Conservation (phyloP, 1,140 invertebrate genomes). For the Gryon sp. region DNA sequence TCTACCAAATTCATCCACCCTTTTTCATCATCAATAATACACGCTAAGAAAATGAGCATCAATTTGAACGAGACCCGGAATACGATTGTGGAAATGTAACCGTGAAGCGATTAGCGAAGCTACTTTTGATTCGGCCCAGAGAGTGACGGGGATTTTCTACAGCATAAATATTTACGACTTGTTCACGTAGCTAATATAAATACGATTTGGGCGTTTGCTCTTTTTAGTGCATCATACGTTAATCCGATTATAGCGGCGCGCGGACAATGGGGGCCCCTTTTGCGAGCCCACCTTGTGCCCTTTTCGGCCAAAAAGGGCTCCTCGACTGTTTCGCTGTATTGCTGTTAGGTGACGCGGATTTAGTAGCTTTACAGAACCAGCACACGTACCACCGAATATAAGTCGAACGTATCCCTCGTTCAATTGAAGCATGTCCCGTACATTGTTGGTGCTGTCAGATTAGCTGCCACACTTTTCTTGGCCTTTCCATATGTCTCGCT, state of each 20-base stretch:
- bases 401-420: conserved; percentile 48
- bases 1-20: not conserved
- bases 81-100: conserved; percentile 73
- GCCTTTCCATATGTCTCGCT: conserved; percentile 44
- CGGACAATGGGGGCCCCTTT: conserved; percentile 45
- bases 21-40: conserved; percentile 17
- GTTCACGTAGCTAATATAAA: conserved; percentile 80
- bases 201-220: conserved; percentile 80
- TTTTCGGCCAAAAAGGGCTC: conserved; percentile 56
- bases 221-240: conserved; percentile 72
- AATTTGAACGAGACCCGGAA: conserved; percentile 49
- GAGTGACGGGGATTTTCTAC: conserved; percentile 63
- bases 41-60: conserved; percentile 30
- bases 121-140: conserved; percentile 65
- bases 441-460: conserved; percentile 61
- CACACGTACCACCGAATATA: conserved; percentile 44
- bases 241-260: conserved; percentile 51
- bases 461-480: conserved; percentile 48
- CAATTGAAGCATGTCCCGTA: conserved; percentile 41
- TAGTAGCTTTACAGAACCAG: conserved; percentile 59
- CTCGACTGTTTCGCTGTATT: conserved; percentile 34
- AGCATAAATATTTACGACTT: conserved; percentile 80
- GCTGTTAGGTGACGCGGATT: conserved; percentile 62
- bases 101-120: conserved; percentile 75
- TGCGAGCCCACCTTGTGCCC: conserved; percentile 50